These are phyloP conservation scores for Harmothoe impar DNA, from an alignment of 2,888 invertebrate species.

Conservation along the genomic window DNA sequence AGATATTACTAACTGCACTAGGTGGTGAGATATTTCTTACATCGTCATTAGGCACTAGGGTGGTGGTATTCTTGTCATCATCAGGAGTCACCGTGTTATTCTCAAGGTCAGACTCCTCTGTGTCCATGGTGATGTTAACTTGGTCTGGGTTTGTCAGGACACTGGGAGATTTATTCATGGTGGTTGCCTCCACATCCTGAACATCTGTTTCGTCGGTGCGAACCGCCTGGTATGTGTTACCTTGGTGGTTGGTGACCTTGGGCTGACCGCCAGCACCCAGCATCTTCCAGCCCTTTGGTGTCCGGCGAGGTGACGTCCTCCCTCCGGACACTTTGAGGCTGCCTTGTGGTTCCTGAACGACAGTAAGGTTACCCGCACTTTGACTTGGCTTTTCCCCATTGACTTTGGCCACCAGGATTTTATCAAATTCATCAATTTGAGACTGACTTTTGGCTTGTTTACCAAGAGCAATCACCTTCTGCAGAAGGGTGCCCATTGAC, in stretches of 20 bases:
- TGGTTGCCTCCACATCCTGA: not conserved
- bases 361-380: not conserved
- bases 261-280: not conserved
- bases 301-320: conserved; percentile 18
- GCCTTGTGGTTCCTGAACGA: not conserved
- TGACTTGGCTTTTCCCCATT: conserved; percentile 20
- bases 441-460: conserved; percentile 30
- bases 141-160: conserved; percentile 49
- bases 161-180: not conserved
- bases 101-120: conserved; percentile 63
- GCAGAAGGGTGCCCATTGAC: conserved; percentile 27
- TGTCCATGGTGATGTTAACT: conserved; percentile 44
- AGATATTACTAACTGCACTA: not conserved
- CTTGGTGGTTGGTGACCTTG: conserved; percentile 56
- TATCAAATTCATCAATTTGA: not conserved
- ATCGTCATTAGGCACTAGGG: conserved; percentile 16
- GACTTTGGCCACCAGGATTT: not conserved
- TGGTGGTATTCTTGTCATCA: not conserved
- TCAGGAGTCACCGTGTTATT: conserved; percentile 40
- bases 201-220: conserved; percentile 33
- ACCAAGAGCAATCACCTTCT: conserved; percentile 56
- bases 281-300: conserved; percentile 28
- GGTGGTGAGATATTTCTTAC: not conserved
- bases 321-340: not conserved
- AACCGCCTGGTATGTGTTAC: conserved; percentile 59